Conservation (phyloP, 2,888 invertebrate species). For the Heliconius cydno region DNA sequence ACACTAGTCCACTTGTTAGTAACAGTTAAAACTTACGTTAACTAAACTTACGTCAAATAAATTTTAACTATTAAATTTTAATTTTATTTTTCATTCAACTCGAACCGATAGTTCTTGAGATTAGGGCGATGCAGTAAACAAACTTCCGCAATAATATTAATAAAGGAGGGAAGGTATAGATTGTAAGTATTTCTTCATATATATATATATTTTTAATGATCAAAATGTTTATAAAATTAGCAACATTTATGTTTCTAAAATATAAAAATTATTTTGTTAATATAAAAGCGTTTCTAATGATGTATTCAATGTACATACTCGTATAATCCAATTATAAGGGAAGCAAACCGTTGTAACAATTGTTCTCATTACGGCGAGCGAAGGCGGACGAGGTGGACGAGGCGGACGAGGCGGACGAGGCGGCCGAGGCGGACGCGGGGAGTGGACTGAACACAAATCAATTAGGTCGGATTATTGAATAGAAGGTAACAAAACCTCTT, state of each 20-base stretch:
- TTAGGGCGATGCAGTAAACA: neutral
- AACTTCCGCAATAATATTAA: neutral
- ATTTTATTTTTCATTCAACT: neutral
- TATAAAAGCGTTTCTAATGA: neutral
- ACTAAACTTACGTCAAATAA: no score
- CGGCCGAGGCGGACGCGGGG: neutral
- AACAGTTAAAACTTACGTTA: no score
- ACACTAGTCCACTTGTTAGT: no score
- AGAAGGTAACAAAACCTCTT: neutral
- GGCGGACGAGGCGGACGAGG: neutral
- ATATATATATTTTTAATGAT: no score
- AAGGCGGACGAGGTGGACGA: neutral
- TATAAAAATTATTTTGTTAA: neutral
- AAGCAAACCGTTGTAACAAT: conserved; percentile 20
- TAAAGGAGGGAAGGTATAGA: no score
- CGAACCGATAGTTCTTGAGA: neutral
- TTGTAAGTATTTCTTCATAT: no score
- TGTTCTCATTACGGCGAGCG: conserved; percentile 3
- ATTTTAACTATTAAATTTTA: no score
- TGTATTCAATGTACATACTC: neutral
- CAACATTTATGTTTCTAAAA: neutral
- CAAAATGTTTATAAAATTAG: neutral
- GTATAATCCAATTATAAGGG: conserved; percentile 21
- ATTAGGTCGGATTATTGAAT: neutral
- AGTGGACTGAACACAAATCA: conserved; percentile 1